Evolutionary conservation across 2,113 vertebrate genomes (phyloP).

Genomic region (Platycercus adscitus): DNA sequence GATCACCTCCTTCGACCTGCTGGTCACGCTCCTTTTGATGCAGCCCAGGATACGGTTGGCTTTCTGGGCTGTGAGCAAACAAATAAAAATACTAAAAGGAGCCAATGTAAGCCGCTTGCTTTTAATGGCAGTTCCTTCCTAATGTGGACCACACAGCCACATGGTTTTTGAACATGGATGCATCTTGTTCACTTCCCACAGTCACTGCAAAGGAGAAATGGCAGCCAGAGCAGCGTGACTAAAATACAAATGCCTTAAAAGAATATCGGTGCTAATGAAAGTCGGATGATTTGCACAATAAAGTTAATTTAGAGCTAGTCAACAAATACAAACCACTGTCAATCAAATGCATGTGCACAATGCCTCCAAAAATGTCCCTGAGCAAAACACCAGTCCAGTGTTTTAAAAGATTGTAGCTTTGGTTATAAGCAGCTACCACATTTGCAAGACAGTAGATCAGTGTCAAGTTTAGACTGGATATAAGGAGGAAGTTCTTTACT

Average conservation of each 20-base stretch:
- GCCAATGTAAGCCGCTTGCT: neutral
- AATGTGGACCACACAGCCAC: neutral
- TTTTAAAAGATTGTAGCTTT: neutral
- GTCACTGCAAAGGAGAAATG: neutral
- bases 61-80: too few relatives aligned
- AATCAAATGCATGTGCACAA: neutral
- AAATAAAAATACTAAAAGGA: neutral
- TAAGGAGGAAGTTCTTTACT: too few relatives aligned
- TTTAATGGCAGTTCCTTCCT: neutral
- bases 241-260: neutral
- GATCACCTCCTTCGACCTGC: too few relatives aligned
- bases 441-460: neutral
- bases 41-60: too few relatives aligned
- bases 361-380: neutral
- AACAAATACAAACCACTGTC: neutral
- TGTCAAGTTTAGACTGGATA: too few relatives aligned
- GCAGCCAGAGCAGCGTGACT: neutral
- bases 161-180: neutral
- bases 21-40: too few relatives aligned
- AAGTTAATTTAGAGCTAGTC: neutral
- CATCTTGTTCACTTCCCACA: neutral
- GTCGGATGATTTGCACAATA: neutral
- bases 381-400: neutral
- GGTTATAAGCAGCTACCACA: neutral
- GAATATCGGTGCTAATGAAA: neutral